Evolutionary conservation across 2,113 vertebrate species (phyloP).

Genomic region (Sitta europaea): DNA sequence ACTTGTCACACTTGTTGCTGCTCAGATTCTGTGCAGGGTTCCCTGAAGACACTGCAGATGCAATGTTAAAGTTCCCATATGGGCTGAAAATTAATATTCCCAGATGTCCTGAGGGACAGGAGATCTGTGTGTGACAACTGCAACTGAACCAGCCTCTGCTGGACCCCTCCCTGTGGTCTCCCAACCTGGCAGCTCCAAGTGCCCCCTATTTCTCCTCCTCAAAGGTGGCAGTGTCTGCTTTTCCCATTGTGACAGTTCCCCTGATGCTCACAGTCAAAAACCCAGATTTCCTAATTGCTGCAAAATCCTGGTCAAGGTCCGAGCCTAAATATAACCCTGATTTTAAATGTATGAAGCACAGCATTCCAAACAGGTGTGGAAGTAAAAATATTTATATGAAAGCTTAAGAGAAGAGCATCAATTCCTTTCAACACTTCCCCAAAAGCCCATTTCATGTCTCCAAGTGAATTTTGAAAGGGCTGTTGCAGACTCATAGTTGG

Average conservation of each 20-base stretch:
- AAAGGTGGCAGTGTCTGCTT: background rate
- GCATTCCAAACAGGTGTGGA: background rate
- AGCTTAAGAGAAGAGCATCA: background rate
- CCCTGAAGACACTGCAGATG: background rate
- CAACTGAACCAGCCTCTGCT: background rate
- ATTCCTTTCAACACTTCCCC: background rate
- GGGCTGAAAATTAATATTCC: no score
- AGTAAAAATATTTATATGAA: background rate
- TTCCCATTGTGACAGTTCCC: accelerated
- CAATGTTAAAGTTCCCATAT: accelerated
- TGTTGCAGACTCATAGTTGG: background rate
- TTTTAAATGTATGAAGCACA: background rate
- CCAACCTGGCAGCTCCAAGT: background rate
- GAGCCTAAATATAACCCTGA: background rate
- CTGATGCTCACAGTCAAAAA: background rate
- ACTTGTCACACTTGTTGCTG: background rate
- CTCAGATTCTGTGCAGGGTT: background rate
- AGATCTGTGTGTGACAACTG: background rate
- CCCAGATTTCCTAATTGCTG: background rate
- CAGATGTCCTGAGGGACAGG: background rate
- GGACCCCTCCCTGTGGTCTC: background rate
- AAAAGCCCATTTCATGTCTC: background rate
- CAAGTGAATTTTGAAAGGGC: background rate
- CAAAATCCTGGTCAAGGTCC: background rate
- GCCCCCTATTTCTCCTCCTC: background rate